Evolutionary conservation across 2,888 invertebrate species (phyloP).

Genomic region (Phalera bucephala): DNA sequence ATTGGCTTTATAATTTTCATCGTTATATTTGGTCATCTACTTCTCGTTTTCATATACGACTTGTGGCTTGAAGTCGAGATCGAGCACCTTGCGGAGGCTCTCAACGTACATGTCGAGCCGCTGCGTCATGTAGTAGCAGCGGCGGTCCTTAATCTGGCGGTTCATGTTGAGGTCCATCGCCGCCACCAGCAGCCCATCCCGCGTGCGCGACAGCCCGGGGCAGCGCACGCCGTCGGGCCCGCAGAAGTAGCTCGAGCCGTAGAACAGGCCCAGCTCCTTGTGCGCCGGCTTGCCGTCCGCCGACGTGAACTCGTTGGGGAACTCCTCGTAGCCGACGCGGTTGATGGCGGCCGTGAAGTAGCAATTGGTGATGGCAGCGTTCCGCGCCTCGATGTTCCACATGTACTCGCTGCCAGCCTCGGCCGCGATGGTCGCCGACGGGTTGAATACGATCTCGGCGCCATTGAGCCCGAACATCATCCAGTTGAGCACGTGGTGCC

Average conservation of each 20-base stretch:
- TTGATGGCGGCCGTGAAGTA: conserved; percentile 97
- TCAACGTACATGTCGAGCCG: conserved; percentile 95
- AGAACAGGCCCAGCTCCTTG: conserved; percentile 96
- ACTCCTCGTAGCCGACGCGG: conserved; percentile 95
- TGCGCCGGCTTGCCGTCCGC: conserved; percentile 89
- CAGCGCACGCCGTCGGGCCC: conserved; percentile 97
- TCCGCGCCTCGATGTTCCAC: conserved; percentile 98
- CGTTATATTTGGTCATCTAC: too few species aligned
- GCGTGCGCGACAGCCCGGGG: conserved; percentile 90
- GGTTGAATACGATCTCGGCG: conserved; percentile 99
- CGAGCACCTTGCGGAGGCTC: conserved; percentile 87
- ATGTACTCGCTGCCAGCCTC: conserved; percentile 92
- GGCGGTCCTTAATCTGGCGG: conserved; percentile 96
- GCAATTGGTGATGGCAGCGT: conserved; percentile 98
- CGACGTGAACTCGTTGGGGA: conserved; percentile 84
- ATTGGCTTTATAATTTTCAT: too few species aligned
- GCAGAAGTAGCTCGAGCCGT: conserved; percentile 97
- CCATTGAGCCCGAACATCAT: conserved; percentile 98
- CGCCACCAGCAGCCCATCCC: conserved; percentile 94
- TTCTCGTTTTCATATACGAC: conserved; percentile 81
- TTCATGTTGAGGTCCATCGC: conserved; percentile 97
- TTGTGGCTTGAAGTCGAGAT: conserved; percentile 90
- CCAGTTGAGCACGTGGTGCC: conserved; percentile 99
- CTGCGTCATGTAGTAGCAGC: conserved; percentile 98
- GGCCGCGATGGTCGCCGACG: conserved; percentile 94